Percentiles rank a stretch among this genome's conserved stretches.
phyloP scores from a whole-genome alignment of 2,888 invertebrate genomes.

The Archips xylosteana region DNA sequence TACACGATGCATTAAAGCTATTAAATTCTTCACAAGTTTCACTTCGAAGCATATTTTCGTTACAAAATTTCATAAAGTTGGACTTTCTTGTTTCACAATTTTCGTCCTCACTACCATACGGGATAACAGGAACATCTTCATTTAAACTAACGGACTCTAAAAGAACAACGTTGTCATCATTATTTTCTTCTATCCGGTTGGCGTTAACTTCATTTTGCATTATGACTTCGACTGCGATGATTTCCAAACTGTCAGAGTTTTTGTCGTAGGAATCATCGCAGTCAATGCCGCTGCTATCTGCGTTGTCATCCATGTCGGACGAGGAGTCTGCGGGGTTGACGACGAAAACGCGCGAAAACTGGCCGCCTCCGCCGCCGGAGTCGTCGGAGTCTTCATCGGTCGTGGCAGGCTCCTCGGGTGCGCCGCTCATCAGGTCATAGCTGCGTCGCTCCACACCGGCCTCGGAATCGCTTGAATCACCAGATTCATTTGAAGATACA shows the following conservation, averaged over 20 bases:
- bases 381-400: slow-evolving; percentile 81
- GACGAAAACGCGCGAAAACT: slow-evolving; percentile 88
- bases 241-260: slow-evolving; percentile 77
- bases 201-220: slow-evolving; percentile 62
- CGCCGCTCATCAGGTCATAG: slow-evolving; percentile 77
- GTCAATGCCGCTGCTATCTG: slow-evolving; percentile 85
- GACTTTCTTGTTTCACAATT: slow-evolving; percentile 58
- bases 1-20: slow-evolving; percentile 76
- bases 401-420: slow-evolving; percentile 79
- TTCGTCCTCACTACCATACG: slow-evolving; percentile 61
- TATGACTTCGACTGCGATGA: slow-evolving; percentile 65
- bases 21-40: slow-evolving; percentile 78
- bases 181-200: slow-evolving; percentile 59
- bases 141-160: slow-evolving; percentile 73
- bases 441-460: slow-evolving; percentile 74
- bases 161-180: slow-evolving; percentile 66
- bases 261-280: slow-evolving; percentile 88
- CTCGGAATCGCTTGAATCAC: slow-evolving; percentile 77
- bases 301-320: slow-evolving; percentile 86
- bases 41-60: slow-evolving; percentile 79
- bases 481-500: slow-evolving; percentile 82
- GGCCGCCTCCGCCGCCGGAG: slow-evolving; percentile 83
- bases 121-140: slow-evolving; percentile 67
- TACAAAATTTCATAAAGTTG: slow-evolving; percentile 70
- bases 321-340: slow-evolving; percentile 88